Conservation (phyloP, 2,888 invertebrate genomes). For the Heteromurus nitidus region DNA sequence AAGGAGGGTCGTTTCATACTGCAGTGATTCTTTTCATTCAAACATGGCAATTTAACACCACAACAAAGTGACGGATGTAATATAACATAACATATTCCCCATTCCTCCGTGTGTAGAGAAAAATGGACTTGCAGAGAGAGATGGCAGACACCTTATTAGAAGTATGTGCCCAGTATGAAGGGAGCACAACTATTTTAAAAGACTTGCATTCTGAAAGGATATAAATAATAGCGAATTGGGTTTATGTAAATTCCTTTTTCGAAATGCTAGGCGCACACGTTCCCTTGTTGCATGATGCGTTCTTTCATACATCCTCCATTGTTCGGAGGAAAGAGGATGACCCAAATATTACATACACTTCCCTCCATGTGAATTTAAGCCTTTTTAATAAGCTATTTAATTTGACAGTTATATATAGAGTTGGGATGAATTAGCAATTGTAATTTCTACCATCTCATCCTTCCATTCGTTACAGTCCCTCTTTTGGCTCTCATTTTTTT, state of each 20-base stretch:
- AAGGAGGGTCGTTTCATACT: slow-evolving; percentile 25
- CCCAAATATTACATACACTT: slow-evolving; percentile 1
- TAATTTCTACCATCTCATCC: slow-evolving; percentile 17
- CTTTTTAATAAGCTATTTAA: slow-evolving; percentile 33
- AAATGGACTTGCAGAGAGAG: neutral
- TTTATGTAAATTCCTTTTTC: slow-evolving; percentile 22
- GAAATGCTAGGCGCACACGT: slow-evolving; percentile 14
- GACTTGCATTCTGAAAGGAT: neutral
- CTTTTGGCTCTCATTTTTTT: too few relatives aligned
- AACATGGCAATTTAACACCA: slow-evolving; percentile 23
- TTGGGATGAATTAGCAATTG: slow-evolving; percentile 30
- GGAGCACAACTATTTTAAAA: neutral
- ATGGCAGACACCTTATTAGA: neutral
- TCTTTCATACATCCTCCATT: slow-evolving; percentile 5
- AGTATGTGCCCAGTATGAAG: too few relatives aligned
- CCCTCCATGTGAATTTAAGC: slow-evolving; percentile 13
- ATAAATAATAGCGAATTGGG: slow-evolving; percentile 7
- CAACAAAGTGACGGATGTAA: slow-evolving; percentile 22
- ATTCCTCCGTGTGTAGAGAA: neutral
- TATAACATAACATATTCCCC: neutral
- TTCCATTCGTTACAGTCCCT: neutral
- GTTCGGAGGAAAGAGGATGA: slow-evolving; percentile 20
- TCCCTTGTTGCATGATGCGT: neutral
- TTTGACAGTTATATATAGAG: slow-evolving; percentile 34
- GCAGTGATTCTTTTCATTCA: slow-evolving; percentile 1